Percentiles rank a stretch among this genome's conserved stretches.
Evolutionary conservation across 2,113 vertebrate genomes (phyloP).

Genomic region (Oreotrochilus melanogaster): DNA sequence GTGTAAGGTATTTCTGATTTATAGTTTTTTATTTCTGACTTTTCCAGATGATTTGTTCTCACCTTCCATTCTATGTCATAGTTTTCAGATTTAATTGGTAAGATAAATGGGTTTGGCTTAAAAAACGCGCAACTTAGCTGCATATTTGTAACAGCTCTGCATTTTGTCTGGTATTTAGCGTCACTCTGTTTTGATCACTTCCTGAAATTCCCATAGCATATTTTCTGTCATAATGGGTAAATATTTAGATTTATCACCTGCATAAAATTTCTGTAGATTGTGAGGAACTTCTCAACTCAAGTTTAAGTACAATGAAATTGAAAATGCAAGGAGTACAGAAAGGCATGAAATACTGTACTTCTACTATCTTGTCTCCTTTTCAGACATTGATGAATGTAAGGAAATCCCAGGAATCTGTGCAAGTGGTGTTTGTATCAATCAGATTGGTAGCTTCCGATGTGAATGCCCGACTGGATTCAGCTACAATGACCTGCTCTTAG

Average conservation of each 20-base stretch:
- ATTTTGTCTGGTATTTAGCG: neutral
- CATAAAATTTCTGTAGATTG: neutral
- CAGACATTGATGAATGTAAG: conserved; percentile 90
- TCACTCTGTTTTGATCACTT: neutral
- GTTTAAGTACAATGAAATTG: neutral
- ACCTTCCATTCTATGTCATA: neutral
- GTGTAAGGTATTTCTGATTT: neutral
- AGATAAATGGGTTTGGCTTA: neutral
- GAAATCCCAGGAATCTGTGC: conserved; percentile 88
- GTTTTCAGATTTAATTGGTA: neutral
- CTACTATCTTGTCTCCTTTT: conserved; percentile 49
- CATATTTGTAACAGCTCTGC: neutral
- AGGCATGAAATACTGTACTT: neutral
- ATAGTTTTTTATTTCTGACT: neutral
- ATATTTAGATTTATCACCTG: neutral
- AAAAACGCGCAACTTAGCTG: neutral
- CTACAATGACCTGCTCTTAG: conserved; percentile 86
- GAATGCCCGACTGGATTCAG: conserved; percentile 89
- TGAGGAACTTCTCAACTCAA: neutral
- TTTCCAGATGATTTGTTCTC: neutral
- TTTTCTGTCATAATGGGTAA: neutral
- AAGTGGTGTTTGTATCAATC: conserved; percentile 89
- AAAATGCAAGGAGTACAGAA: neutral
- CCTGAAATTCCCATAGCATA: neutral
- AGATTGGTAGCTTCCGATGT: conserved; percentile 88